Evolutionary conservation across 2,888 invertebrate species (phyloP).

Genomic region (Tetropium fuscum): DNA sequence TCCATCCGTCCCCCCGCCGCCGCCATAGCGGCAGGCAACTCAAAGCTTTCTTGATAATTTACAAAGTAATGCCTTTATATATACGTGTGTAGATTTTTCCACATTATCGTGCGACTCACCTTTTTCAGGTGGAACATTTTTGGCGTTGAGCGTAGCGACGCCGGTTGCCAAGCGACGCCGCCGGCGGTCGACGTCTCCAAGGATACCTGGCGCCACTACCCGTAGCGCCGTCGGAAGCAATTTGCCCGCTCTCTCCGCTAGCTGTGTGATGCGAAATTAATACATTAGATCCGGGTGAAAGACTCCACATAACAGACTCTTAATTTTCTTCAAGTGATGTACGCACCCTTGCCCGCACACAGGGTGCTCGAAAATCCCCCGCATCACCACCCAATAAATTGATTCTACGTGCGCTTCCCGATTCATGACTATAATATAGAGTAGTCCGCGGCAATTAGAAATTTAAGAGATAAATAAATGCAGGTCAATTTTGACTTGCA

Average conservation of each 20-base stretch:
- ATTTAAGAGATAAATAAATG: too few species aligned
- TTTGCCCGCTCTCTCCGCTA: constrained; percentile 54
- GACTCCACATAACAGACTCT: constrained; percentile 49
- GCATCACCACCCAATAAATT: too few species aligned
- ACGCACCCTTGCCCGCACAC: constrained; percentile 9
- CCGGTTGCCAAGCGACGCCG: constrained; percentile 47
- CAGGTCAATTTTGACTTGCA: too few species aligned
- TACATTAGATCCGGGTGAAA: constrained; percentile 60
- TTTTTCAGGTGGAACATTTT: constrained; percentile 32
- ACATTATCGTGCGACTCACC: constrained; percentile 24
- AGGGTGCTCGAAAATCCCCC: neutral
- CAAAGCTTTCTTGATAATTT: constrained; percentile 13
- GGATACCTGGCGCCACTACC: constrained; percentile 72
- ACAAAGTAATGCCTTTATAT: constrained; percentile 15
- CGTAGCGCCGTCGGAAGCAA: constrained; percentile 69
- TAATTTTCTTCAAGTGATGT: constrained; percentile 24
- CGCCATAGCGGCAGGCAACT: constrained; percentile 4
- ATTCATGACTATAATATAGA: too few species aligned
- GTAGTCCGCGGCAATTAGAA: too few species aligned
- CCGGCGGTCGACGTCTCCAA: constrained; percentile 66
- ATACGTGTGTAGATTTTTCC: constrained; percentile 24
- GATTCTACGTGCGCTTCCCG: too few species aligned
- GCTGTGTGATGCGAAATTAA: constrained; percentile 54
- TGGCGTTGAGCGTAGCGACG: constrained; percentile 33
- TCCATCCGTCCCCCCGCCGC: neutral